Evolutionary conservation across 2,113 vertebrate species (phyloP).

Genomic region (Pollachius pollachius): DNA sequence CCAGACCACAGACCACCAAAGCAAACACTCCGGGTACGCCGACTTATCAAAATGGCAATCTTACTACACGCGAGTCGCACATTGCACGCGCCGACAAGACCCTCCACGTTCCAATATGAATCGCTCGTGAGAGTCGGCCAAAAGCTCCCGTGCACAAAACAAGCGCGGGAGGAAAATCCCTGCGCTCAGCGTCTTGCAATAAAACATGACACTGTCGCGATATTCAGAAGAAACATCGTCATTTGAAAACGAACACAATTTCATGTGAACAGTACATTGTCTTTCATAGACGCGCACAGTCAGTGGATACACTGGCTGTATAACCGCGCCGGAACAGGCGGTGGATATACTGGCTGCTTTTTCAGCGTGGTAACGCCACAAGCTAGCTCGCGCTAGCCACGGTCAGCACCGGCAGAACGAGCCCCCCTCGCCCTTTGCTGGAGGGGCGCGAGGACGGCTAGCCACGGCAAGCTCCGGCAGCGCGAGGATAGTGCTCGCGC

Average conservation of each 20-base stretch:
- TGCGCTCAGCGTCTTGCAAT: conserved; percentile 44
- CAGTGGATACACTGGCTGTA: conserved; percentile 12
- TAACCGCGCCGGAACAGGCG: too few relatives aligned
- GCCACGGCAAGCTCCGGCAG: too few relatives aligned
- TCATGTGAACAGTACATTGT: not conserved
- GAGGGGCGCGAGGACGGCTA: not conserved
- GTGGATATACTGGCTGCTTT: conserved; percentile 35
- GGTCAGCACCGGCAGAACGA: conserved; percentile 3
- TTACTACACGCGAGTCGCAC: conserved; percentile 41
- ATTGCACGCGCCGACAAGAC: conserved; percentile 42
- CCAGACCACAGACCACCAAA: conserved; percentile 43
- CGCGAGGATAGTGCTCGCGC: not conserved
- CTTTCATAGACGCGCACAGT: conserved; percentile 27
- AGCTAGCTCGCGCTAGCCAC: conserved; percentile 52
- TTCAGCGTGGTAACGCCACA: conserved; percentile 28
- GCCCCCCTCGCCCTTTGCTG: too few relatives aligned
- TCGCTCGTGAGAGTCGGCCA: conserved; percentile 25
- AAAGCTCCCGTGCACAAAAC: conserved; percentile 57
- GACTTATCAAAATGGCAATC: conserved; percentile 19
- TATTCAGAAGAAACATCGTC: conserved; percentile 4
- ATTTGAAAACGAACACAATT: not conserved
- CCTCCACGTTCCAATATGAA: conserved; percentile 9
- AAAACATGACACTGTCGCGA: conserved; percentile 18
- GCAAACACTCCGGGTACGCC: conserved; percentile 15
- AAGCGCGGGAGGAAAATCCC: conserved; percentile 71